phyloP scores from a whole-genome alignment of 2,888 invertebrate genomes.

The Ichneumoninae sp. region DNA sequence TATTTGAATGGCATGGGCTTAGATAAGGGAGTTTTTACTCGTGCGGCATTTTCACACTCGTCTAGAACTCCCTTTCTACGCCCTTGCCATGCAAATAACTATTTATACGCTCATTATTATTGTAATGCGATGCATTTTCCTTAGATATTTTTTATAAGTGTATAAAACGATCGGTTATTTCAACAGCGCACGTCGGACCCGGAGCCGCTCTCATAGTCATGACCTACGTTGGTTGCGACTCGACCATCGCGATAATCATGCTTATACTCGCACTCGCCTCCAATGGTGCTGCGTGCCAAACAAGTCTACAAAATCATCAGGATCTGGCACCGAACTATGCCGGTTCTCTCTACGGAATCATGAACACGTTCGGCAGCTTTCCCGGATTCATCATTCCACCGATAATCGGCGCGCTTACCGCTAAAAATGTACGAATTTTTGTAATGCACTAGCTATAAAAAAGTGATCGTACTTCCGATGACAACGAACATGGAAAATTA shows the following conservation, averaged over 20 bases:
- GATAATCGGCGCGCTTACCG: conserved; percentile 79
- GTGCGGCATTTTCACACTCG: too few species aligned
- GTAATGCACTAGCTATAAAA: background rate
- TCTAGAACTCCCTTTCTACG: too few species aligned
- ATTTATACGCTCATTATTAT: background rate
- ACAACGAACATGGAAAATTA: background rate
- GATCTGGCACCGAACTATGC: conserved; percentile 83
- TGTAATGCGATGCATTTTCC: background rate
- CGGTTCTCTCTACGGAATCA: conserved; percentile 83
- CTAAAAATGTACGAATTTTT: conserved; percentile 73
- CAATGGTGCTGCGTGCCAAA: conserved; percentile 83
- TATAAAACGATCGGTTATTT: conserved; percentile 34
- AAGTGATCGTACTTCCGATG: background rate
- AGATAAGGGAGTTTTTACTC: too few species aligned
- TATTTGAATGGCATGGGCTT: too few species aligned
- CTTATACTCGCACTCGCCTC: conserved; percentile 78
- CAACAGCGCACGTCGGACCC: conserved; percentile 82
- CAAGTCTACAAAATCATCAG: conserved; percentile 82
- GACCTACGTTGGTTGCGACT: conserved; percentile 80
- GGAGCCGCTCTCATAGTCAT: conserved; percentile 85
- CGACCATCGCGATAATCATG: conserved; percentile 77
- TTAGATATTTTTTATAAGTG: background rate
- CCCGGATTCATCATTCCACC: conserved; percentile 82
- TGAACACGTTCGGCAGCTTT: conserved; percentile 83
- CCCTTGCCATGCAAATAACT: too few species aligned